Conservation (phyloP, 1,140 invertebrate species). For the Harpegnathos saltator region DNA sequence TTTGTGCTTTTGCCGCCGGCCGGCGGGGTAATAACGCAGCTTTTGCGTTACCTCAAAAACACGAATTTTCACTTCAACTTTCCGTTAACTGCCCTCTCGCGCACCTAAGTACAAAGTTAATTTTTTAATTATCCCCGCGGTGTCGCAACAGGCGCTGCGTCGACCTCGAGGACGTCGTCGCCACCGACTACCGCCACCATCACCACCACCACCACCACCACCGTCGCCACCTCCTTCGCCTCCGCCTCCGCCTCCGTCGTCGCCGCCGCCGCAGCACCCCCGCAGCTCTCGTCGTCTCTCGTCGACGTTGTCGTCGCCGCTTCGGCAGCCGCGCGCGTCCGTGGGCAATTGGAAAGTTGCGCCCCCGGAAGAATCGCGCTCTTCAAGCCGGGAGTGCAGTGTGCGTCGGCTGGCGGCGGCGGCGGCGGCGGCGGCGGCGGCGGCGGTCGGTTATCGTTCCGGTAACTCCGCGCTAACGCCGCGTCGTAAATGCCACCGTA, state of each 20-base stretch:
- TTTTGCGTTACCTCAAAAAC: slow-evolving; percentile 83
- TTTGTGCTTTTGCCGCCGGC: slow-evolving; percentile 80
- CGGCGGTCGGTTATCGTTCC: slow-evolving; percentile 59
- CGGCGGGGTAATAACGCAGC: slow-evolving; percentile 80
- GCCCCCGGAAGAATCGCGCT: slow-evolving; percentile 28
- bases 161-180: slow-evolving; percentile 41
- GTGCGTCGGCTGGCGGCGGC: not conserved
- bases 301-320: not conserved
- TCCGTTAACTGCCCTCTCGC: slow-evolving; percentile 79
- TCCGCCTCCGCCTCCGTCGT: too few relatives aligned
- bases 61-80: slow-evolving; percentile 86
- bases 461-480: slow-evolving; percentile 62
- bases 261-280: too few relatives aligned
- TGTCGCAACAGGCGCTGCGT: slow-evolving; percentile 63
- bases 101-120: slow-evolving; percentile 82
- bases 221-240: not conserved
- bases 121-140: slow-evolving; percentile 83
- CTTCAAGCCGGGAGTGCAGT: not conserved
- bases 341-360: slow-evolving; percentile 73
- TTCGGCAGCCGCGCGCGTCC: slow-evolving; percentile 30
- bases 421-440: not conserved
- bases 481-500: slow-evolving; percentile 61
- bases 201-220: slow-evolving; percentile 1
- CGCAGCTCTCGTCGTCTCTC: not conserved
- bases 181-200: not conserved